Base-by-base conservation (phyloP, 2,113 vertebrate species). In the Lanius collurio region DNA sequence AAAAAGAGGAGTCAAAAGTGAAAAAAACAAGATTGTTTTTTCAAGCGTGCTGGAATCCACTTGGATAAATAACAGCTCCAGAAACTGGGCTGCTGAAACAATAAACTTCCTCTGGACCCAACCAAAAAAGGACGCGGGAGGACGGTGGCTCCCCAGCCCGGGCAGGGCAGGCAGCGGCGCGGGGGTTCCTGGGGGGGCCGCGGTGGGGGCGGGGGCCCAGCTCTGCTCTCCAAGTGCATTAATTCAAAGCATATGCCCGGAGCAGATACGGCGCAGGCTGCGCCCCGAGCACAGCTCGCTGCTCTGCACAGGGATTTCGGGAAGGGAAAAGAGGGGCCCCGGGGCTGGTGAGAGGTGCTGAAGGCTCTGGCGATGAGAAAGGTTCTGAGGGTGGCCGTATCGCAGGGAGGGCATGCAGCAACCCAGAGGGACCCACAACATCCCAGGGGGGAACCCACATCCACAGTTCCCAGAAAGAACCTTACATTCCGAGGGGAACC, bases 31-130 rank as follows among this genome's bases (percentile, higher is more conserved):
- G 89, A 76, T 94, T 97, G 95, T 97, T 97, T 97, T 97, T 94
- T 93, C 97, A 97, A 97, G 97, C 69, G 17, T 71, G 87, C 93
- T 97, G 94, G 94, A 97, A 97, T 96, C 96, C 94, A 95, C 95
- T 97, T 97, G 97, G 94, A 97, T 97, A 97, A 97, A 97, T 97
- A 97, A 94, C 55, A 57, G 95, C 96, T 96, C 93, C 96, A 97
- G 97, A 95, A 97, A 93, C 83, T 19, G 87, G 94, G 91, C 96
- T 94, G 97, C 89, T 97, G 93, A 94, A 97, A 97, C 96, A 97
- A 97, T 97, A 97, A 97, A 97, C 96, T 96, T 97, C 96, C 96
- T 96, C 83, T 79, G 85, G 68, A 87, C 92, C 89, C 87, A 17
- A 94, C 96, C 97, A 87, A 97, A 96, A 97, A 97, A 94, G 96